A percentile compares a stretch with the other conserved stretches of the same genome.
These are phyloP conservation scores for Mystacornis crossleyi DNA, from an alignment of 2,113 vertebrate species.

Conservation along the genomic window DNA sequence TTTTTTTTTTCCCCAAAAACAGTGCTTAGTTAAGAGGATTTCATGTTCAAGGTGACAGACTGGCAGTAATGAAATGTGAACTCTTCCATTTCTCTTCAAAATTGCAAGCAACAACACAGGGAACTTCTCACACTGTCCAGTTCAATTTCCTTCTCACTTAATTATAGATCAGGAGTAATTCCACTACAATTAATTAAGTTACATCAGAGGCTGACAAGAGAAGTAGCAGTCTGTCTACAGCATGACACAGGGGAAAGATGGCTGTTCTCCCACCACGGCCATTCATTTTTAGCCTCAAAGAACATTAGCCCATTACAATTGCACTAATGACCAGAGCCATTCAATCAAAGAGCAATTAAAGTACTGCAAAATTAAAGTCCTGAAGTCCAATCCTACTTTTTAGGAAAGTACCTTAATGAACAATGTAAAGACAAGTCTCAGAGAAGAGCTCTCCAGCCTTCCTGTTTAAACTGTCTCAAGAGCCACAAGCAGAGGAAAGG, in stretches of 20 bases:
- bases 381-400: neutral
- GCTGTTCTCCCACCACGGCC: neutral
- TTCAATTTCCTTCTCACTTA: constrained; percentile 46
- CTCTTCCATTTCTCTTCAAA: constrained; percentile 6
- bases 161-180: constrained; percentile 55
- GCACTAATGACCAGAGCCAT: neutral
- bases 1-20: neutral
- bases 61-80: constrained; percentile 1
- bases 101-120: constrained; percentile 7
- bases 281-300: constrained; percentile 1
- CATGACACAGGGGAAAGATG: neutral
- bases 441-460: neutral
- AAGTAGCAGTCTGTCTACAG: constrained; percentile 9
- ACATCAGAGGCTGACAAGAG: constrained; percentile 19
- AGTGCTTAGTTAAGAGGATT: neutral
- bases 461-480: neutral
- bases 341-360: neutral
- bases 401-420: neutral
- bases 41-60: neutral
- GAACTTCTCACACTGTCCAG: constrained; percentile 54
- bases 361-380: neutral
- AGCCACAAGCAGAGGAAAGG: neutral
- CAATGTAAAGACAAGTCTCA: neutral
- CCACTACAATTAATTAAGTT: constrained; percentile 59
- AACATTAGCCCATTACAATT: neutral